Base-by-base conservation (phyloP, 1,140 invertebrate genomes). In the Triops cancriformis region DNA sequence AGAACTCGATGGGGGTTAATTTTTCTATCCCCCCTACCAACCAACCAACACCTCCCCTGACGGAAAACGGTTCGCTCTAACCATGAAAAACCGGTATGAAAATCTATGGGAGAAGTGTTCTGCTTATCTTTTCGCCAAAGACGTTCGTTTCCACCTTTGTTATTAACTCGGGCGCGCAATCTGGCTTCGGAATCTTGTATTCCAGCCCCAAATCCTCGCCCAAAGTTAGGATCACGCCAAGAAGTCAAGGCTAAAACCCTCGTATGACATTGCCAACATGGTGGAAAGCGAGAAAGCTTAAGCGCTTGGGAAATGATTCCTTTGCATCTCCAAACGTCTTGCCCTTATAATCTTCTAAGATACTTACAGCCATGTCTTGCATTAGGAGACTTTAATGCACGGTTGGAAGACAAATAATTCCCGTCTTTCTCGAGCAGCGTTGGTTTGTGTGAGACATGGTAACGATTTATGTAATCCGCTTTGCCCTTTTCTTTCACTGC, bases 401-500 rank as follows among this genome's bases (percentile, higher is more conserved):
- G 31, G 31, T 37, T 37, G 31, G 31, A 37, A 37, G 31, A 37
- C 31, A 37, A 37, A 37, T 37, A 37, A 37, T 37, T 37, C 31
- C 31, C 31, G 2, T 37, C 31, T 37, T 37, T 37, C 31, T 37
- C 31, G 31, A 7, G 31, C 31, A 37, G 31, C 31, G 31, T 37
- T 37, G 31, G 31, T 7, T 37, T 37, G 51, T 18, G 14, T 64
- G 51, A 18, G 51, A 23, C 14, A 18, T 6, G 18, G 51, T 10
- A 64, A 18, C 51, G 51, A 64, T 64, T 64, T 64, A 64, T 64
- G 51, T 64, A 64, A 64, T 64, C 51, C 51, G 51, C 51, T 64
- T 64, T 64, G 4, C 18, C 3, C 23, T 64, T 23, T 64, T 23
- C 51, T 18, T 64, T 18, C 14, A 23, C 51, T 64, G 51, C 14